Evolutionary conservation across 2,113 vertebrate species (phyloP).

Genomic region (Chaenocephalus aceratus): DNA sequence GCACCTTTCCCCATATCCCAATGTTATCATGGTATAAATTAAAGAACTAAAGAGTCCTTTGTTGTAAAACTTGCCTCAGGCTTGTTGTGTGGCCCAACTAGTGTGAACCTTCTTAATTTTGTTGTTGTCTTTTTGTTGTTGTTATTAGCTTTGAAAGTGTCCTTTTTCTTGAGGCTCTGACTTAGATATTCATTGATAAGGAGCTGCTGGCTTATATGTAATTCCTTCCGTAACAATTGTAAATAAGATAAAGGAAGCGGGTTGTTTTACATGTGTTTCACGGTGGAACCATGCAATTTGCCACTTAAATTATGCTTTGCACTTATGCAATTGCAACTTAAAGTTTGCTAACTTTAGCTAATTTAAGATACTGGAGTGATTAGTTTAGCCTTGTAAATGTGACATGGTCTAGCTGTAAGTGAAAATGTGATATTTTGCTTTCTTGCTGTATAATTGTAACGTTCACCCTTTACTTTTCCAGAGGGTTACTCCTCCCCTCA

Average conservation of each 20-base stretch:
- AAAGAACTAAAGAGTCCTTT: conserved; percentile 23
- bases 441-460: background rate
- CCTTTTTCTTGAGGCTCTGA: conserved; percentile 4
- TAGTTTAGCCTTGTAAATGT: background rate
- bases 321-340: background rate
- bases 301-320: background rate
- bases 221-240: background rate
- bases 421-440: background rate
- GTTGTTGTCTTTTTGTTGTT: conserved; percentile 33
- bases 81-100: conserved; percentile 21
- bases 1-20: background rate
- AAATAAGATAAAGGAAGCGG: too few relatives aligned
- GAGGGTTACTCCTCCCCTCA: conserved; percentile 87
- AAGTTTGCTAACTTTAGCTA: background rate
- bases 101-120: conserved; percentile 22
- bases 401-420: background rate
- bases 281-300: background rate
- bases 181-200: conserved; percentile 42
- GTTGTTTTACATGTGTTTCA: too few relatives aligned
- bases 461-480: conserved; percentile 46
- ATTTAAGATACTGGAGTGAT: background rate
- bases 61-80: conserved; percentile 40
- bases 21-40: background rate
- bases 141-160: conserved; percentile 11
- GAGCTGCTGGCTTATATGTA: background rate